Conservation (phyloP, 2,888 invertebrate species). For the Calliscelio sp. region DNA sequence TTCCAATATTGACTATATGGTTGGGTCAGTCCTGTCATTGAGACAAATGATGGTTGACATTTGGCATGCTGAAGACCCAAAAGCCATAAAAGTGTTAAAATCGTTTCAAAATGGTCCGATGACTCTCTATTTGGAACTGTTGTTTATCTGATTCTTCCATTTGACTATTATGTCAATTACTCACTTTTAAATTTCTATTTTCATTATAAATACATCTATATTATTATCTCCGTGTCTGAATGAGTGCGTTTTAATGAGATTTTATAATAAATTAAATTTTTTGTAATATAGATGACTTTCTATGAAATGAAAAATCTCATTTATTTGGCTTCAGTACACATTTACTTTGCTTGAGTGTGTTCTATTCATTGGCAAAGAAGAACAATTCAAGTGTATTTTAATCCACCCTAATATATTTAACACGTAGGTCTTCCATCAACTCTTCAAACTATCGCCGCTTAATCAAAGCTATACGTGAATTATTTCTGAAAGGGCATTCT, state of each 20-base stretch:
- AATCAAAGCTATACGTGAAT: neutral
- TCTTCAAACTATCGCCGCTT: slow-evolving; percentile 1
- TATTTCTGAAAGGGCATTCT: neutral
- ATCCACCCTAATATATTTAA: slow-evolving; percentile 20
- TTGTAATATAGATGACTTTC: neutral
- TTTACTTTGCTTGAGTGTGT: slow-evolving; percentile 19
- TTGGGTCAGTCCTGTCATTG: slow-evolving; percentile 35
- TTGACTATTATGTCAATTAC: no score
- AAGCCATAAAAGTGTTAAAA: slow-evolving; percentile 27
- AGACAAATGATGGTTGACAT: slow-evolving; percentile 46
- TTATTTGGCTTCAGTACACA: slow-evolving; percentile 10
- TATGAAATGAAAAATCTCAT: slow-evolving; percentile 4
- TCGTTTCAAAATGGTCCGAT: neutral
- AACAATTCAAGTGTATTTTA: slow-evolving; percentile 23
- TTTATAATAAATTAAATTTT: neutral
- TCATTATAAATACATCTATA: no score
- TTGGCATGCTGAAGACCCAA: neutral
- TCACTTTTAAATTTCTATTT: no score
- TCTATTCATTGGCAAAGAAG: slow-evolving; percentile 10
- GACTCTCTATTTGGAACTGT: no score
- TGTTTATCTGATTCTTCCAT: no score
- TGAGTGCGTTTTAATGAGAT: no score
- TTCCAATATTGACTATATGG: slow-evolving; percentile 55
- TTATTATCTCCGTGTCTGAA: no score
- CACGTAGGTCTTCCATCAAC: slow-evolving; percentile 3